Conservation (phyloP, 1,140 invertebrate genomes). For the Bombus polaris region DNA sequence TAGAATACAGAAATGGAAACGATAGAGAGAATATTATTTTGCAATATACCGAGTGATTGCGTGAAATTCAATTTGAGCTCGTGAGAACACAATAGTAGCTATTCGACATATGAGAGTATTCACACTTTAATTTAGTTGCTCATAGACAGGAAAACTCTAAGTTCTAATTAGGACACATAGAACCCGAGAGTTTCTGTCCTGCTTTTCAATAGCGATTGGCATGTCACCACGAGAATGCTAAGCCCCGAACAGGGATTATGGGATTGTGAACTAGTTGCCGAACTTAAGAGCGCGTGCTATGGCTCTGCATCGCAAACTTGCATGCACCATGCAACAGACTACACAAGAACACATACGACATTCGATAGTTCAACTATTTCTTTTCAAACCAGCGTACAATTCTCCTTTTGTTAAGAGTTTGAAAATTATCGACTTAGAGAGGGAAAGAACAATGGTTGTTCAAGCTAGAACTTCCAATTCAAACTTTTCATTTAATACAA, state of each 20-base stretch:
- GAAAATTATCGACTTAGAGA: background rate
- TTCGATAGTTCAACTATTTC: background rate
- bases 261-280: constrained; percentile 21
- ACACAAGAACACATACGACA: background rate
- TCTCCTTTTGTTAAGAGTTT: too few species aligned
- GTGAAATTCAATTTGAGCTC: background rate
- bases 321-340: background rate
- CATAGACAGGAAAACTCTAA: background rate
- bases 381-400: background rate
- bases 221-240: constrained; percentile 14
- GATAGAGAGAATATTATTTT: background rate
- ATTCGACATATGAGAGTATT: background rate
- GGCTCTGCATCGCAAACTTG: background rate
- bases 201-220: constrained; percentile 28
- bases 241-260: constrained; percentile 13
- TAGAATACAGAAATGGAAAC: background rate
- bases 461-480: background rate
- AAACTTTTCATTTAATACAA: background rate
- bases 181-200: background rate
- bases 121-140: background rate
- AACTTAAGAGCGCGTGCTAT: constrained; percentile 12
- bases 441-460: background rate
- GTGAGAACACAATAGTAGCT: too few species aligned
- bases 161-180: constrained; percentile 2
- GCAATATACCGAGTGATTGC: background rate